These are phyloP conservation scores for Hippoglossus stenolepis DNA, from an alignment of 2,113 vertebrate genomes.

Conservation along the genomic window DNA sequence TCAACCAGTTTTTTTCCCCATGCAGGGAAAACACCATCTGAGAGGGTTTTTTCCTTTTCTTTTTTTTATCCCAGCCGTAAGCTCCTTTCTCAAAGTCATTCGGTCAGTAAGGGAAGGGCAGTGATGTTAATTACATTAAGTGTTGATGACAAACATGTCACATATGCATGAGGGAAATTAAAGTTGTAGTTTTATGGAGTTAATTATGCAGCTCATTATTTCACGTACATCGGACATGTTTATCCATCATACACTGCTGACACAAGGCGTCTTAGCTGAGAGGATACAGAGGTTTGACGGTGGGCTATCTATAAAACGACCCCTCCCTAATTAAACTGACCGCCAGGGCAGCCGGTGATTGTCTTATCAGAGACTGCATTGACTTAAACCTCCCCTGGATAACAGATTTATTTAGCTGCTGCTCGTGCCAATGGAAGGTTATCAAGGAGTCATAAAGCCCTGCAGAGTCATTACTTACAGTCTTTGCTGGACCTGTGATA, in stretches of 20 bases:
- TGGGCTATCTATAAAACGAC: slow-evolving; percentile 37
- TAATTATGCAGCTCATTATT: slow-evolving; percentile 39
- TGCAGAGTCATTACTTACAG: slow-evolving; percentile 53
- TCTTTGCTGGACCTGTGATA: slow-evolving; percentile 20
- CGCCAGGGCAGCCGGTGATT: slow-evolving; percentile 42
- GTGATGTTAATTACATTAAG: slow-evolving; percentile 44
- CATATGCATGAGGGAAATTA: slow-evolving; percentile 27
- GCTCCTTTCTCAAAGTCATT: slow-evolving; percentile 23
- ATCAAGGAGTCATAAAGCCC: slow-evolving; percentile 56
- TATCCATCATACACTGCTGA: slow-evolving; percentile 24
- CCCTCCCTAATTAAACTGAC: slow-evolving; percentile 56
- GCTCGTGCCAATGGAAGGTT: slow-evolving; percentile 84
- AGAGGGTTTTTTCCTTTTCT: slow-evolving; percentile 15
- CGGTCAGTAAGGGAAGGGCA: slow-evolving; percentile 10
- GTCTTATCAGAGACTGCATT: slow-evolving; percentile 61
- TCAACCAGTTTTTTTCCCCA: slow-evolving; percentile 49
- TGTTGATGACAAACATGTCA: slow-evolving; percentile 45
- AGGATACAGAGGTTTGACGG: slow-evolving; percentile 22
- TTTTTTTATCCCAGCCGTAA: slow-evolving; percentile 2
- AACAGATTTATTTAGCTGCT: slow-evolving; percentile 80
- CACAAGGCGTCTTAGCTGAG: slow-evolving; percentile 19
- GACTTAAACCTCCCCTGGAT: slow-evolving; percentile 79
- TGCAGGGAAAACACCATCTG: slow-evolving; percentile 46
- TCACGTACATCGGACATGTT: slow-evolving; percentile 36
- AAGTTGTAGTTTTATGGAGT: slow-evolving; percentile 19